phyloP scores from a whole-genome alignment of 2,797 vertebrate species.

The Falco concolor region DNA sequence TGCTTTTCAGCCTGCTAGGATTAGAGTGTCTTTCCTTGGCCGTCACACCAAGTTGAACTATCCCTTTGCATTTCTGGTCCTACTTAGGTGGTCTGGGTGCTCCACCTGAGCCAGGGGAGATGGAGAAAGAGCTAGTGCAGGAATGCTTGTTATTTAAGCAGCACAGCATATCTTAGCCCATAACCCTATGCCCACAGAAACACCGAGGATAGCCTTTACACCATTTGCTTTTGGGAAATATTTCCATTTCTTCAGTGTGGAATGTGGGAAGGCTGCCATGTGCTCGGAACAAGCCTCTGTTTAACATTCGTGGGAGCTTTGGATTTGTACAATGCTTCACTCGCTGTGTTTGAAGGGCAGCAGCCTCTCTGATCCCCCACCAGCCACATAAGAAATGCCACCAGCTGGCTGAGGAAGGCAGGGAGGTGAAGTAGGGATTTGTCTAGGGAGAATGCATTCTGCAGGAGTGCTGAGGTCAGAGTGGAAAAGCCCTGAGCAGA shows the following conservation, averaged over 20 bases:
- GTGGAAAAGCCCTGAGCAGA: not conserved
- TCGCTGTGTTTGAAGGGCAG: not conserved
- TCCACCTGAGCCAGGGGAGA: not conserved
- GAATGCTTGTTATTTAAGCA: not conserved
- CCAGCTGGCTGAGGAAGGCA: not conserved
- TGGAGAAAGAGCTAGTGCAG: not conserved
- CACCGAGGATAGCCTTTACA: not conserved
- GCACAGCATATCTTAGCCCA: rapidly evolving
- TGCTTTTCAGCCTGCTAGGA: not conserved
- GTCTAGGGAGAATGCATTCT: too few species aligned
- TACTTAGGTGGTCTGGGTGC: rapidly evolving
- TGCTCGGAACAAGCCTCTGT: not conserved
- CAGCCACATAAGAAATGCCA: rapidly evolving
- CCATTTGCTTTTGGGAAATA: not conserved
- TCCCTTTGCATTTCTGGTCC: not conserved
- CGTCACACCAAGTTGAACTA: not conserved
- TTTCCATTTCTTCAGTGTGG: not conserved
- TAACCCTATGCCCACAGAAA: not conserved
- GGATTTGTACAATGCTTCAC: not conserved
- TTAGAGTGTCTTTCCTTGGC: not conserved
- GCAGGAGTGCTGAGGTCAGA: not conserved
- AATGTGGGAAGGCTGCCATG: not conserved
- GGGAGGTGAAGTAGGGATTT: not conserved
- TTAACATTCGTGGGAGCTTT: not conserved
- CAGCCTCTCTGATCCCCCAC: not conserved